Evolutionary conservation across 2,888 invertebrate species (phyloP).

Genomic region (Acleris emargana): DNA sequence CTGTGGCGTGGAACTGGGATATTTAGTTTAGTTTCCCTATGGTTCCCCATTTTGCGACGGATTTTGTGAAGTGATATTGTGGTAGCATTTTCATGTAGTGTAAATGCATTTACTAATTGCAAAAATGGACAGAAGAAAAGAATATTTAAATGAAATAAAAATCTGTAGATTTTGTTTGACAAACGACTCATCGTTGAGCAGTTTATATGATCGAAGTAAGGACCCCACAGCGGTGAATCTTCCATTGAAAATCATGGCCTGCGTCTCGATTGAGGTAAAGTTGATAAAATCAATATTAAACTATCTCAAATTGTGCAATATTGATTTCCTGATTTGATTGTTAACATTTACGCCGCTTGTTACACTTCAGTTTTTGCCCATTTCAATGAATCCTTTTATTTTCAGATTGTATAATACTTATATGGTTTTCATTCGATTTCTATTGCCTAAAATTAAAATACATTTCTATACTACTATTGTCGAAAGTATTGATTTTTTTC

Average conservation of each 20-base stretch:
- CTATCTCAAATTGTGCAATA: not conserved
- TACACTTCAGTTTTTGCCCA: conserved; percentile 4
- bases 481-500: conserved; percentile 25
- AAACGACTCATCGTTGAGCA: conserved; percentile 85
- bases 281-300: conserved; percentile 30
- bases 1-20: not conserved
- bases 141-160: conserved; percentile 84
- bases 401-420: not conserved
- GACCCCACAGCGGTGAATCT: conserved; percentile 85
- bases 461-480: not conserved
- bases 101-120: conserved; percentile 21
- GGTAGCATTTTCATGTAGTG: conserved; percentile 21
- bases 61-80: conserved; percentile 18
- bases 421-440: conserved; percentile 5
- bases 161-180: conserved; percentile 90
- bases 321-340: not conserved
- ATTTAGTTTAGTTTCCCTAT: not conserved
- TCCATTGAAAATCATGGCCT: conserved; percentile 90
- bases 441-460: conserved; percentile 6
- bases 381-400: conserved; percentile 14
- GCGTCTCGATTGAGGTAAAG: conserved; percentile 90
- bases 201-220: conserved; percentile 85
- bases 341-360: not conserved
- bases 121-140: conserved; percentile 85
- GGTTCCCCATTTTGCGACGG: conserved; percentile 31